Evolutionary conservation across 2,888 invertebrate species (phyloP), one percentile per base, ranked within the genome.

Genomic region (Geotrupes spiniger): DNA sequence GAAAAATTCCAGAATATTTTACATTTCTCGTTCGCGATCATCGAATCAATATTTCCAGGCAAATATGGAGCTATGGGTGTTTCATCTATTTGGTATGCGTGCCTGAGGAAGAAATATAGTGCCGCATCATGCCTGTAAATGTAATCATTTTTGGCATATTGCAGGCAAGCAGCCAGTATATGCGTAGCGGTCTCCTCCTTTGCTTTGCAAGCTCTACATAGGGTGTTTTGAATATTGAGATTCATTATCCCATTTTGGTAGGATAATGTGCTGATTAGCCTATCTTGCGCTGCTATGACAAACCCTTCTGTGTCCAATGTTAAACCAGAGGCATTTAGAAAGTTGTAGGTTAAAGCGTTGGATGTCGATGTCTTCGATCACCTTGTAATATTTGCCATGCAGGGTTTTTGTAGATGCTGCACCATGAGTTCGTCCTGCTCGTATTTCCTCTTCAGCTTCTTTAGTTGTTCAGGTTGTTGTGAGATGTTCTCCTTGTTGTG

Each of bases 1-100:
- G 40, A 12, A 12, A 21, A 21, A 9, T 40, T 40, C 40, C 40
- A 40, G 10, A 10, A 40, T 1, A 40, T 6, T 14, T 25, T 40
- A 14, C 40, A 10, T n/a, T 29, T 29, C 4, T n/a, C n/a, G 29
- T 11, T 29, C 8, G n/a, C 29, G 4, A n/a, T 29, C 4, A 29
- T 11, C 3, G 4, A 4, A 4, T n/a, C 10, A 10, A 10, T n/a
- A 29, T 2, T 11, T 10, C 12, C 12, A 4, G 4, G 8, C n/a
- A 8, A 3, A 29, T 29, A 29, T 4, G 29, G 8, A 3, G 12
- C 9, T 26, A 6, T 26, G 10, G 4, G 4, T 4, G 4, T 10
- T 3, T 29, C 29, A 11, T 29, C 29, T 4, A 29, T 4, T 4
- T 4, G 5, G 4, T 10, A n/a, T n/a, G 4, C 3, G n/a, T 29